Percentiles rank a stretch among this genome's conserved stretches.
phyloP scores from a whole-genome alignment of 1,140 invertebrate genomes.

The Drosophila melanica region DNA sequence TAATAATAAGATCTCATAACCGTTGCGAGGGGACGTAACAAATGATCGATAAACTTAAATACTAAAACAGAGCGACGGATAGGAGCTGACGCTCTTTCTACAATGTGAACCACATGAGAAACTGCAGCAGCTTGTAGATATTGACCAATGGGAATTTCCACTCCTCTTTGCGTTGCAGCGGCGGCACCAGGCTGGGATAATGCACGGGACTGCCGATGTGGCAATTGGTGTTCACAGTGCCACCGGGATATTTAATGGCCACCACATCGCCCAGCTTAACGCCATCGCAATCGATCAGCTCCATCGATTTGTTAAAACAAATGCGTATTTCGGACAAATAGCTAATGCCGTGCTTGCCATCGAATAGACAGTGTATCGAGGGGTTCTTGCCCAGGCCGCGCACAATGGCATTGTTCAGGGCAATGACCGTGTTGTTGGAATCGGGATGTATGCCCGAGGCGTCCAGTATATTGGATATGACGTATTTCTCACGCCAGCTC shows the following conservation, averaged over 20 bases:
- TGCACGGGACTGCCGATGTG: constrained; percentile 85
- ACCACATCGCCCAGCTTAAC: constrained; percentile 62
- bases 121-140: constrained; percentile 85
- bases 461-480: constrained; percentile 87
- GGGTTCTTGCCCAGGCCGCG: constrained; percentile 86
- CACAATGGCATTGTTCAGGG: constrained; percentile 86
- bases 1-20: constrained; percentile 10
- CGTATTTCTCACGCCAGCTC: constrained; percentile 86
- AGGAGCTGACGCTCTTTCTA: constrained; percentile 55
- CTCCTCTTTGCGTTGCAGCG: constrained; percentile 44
- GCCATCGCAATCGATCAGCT: constrained; percentile 86
- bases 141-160: constrained; percentile 84
- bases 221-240: constrained; percentile 86
- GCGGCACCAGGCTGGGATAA: constrained; percentile 85
- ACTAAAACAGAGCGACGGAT: constrained; percentile 11
- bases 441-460: constrained; percentile 86
- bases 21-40: constrained; percentile 20
- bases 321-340: constrained; percentile 88
- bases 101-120: constrained; percentile 86
- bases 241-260: constrained; percentile 66
- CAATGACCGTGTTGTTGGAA: constrained; percentile 85
- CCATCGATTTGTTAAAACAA: constrained; percentile 87
- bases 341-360: constrained; percentile 85
- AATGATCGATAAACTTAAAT: constrained; percentile 12
- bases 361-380: constrained; percentile 86